Evolutionary conservation across 2,888 invertebrate genomes (phyloP), one percentile per base, ranked within the genome.

Genomic region (Acrobasis suavella): DNA sequence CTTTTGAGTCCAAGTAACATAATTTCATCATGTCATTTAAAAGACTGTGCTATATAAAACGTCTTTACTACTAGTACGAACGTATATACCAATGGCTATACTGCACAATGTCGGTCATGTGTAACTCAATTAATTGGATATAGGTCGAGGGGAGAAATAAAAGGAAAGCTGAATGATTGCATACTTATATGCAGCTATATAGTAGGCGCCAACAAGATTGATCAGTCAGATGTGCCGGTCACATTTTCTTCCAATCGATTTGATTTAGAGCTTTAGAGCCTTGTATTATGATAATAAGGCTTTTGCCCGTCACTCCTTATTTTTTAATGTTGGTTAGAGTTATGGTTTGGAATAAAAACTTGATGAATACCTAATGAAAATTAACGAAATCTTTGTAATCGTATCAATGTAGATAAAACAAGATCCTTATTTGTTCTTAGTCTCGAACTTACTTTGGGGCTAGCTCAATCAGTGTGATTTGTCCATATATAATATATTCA

Each of bases 111-210:
- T 69, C 68, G 70, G 69, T 68, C 68, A 68, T 63, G 52, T 65
- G 65, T 74, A 69, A 74, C 70, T 72, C 67, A 69, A 76, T 76
- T 74, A 72, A 68, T 70, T 69, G 71, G 70, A 74, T 73, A 70
- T 76, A 72, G 75, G 76, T 73, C 76, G 67, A 56, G 69, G 50
- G 72, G 72, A 68, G 70, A 55, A 58, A 60, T 59, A 62, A 54
- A 64, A 49, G 62, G 56, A 63, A 64, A 64, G 58, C 58, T 60
- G 64, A 62, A 60, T 62, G 62, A 63, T 64, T 60, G 61, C 50
- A 55, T 50, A 38, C 38, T 10, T 52, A 49, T 49, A 50, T 58
- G 49, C 58, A 50, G 15, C 50, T 50, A 39, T 50, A 50, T 7
- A 32, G 5, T 32, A 8, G 7, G 50, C n/a, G 2, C 37, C 10